phyloP scores from a whole-genome alignment of 2,113 vertebrate genomes.

The Thermophis baileyi region DNA sequence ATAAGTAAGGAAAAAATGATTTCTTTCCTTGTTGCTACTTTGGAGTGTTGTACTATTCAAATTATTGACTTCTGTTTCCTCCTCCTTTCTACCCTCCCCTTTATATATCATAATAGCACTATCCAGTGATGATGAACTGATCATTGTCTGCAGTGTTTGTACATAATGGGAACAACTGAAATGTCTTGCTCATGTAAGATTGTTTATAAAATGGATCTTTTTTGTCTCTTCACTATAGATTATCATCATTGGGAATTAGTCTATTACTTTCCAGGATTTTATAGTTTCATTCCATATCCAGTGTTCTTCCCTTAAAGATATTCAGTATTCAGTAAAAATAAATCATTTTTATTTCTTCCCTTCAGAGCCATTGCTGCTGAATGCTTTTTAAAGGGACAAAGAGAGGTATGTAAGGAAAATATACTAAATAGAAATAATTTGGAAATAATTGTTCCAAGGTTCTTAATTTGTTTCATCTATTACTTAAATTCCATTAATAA shows the following conservation, averaged over 20 bases:
- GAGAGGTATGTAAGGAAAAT: slow-evolving; percentile 83
- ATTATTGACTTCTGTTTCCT: slow-evolving; percentile 68
- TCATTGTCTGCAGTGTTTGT: slow-evolving; percentile 71
- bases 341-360: slow-evolving; percentile 72
- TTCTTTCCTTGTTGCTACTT: slow-evolving; percentile 39
- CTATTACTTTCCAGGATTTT: slow-evolving; percentile 72
- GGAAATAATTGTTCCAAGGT: background rate
- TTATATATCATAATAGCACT: slow-evolving; percentile 68
- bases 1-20: slow-evolving; percentile 52
- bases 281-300: slow-evolving; percentile 71
- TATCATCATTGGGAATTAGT: slow-evolving; percentile 73
- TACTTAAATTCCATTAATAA: background rate
- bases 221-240: slow-evolving; percentile 72
- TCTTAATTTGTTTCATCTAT: background rate
- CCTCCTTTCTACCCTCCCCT: slow-evolving; percentile 62
- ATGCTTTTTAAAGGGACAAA: slow-evolving; percentile 82
- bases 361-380: slow-evolving; percentile 91
- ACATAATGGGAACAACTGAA: slow-evolving; percentile 70
- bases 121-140: slow-evolving; percentile 71
- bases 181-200: slow-evolving; percentile 71
- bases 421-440: slow-evolving; percentile 17
- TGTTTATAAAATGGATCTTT: slow-evolving; percentile 74
- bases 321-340: slow-evolving; percentile 64
- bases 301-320: slow-evolving; percentile 65
- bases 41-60: slow-evolving; percentile 42